Conservation (phyloP, 1,140 invertebrate genomes). For the Theocolax elegans region DNA sequence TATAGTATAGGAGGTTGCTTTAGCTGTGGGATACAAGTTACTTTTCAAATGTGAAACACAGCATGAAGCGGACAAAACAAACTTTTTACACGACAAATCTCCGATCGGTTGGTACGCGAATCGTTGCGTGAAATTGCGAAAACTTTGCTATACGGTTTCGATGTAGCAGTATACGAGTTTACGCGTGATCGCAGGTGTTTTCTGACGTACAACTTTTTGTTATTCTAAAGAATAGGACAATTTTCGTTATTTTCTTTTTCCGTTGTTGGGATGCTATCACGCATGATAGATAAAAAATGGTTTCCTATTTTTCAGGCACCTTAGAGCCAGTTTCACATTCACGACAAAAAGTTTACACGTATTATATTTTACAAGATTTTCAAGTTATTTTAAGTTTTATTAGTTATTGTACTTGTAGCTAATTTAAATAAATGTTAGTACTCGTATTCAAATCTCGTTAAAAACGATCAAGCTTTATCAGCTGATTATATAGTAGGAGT, state of each 20-base stretch:
- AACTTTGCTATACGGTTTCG: slow-evolving; percentile 6
- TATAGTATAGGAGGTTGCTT: not conserved
- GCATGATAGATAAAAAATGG: not conserved
- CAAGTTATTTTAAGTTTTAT: no score
- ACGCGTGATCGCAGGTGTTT: slow-evolving; percentile 18
- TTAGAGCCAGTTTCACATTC: no score
- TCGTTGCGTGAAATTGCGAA: slow-evolving; percentile 27
- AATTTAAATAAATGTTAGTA: no score
- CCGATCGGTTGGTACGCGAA: slow-evolving; percentile 9
- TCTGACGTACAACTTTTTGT: slow-evolving; percentile 17
- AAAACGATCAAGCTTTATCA: no score
- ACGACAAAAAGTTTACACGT: no score
- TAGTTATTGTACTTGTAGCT: no score
- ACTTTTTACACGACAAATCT: slow-evolving; percentile 13
- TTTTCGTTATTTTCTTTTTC: not conserved
- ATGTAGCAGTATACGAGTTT: slow-evolving; percentile 12
- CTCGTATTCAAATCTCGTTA: no score
- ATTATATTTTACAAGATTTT: no score
- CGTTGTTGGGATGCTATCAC: not conserved
- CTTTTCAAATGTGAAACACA: slow-evolving; percentile 13
- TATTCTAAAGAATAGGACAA: slow-evolving; percentile 7
- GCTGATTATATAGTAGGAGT: no score
- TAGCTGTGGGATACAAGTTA: not conserved
- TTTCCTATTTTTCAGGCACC: no score
- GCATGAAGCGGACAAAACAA: slow-evolving; percentile 16